A percentile compares a stretch with the other conserved stretches of the same genome.
Evolutionary conservation across 2,888 invertebrate species (phyloP).

Genomic region (Mythimna pallens): DNA sequence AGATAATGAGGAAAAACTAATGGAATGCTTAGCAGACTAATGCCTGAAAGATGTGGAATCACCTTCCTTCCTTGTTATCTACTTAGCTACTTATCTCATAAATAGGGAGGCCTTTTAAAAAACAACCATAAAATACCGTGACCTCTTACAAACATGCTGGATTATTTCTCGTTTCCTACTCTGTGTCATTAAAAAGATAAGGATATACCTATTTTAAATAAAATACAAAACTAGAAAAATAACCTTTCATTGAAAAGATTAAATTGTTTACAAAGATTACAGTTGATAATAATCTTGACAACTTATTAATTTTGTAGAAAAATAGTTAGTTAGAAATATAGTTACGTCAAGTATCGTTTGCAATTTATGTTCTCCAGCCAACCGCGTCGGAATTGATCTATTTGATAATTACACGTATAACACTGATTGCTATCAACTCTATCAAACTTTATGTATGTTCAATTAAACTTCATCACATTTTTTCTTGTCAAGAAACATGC

Average conservation of each 20-base stretch:
- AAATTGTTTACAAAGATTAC: not conserved
- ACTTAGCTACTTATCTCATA: not conserved
- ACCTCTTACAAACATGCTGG: not conserved
- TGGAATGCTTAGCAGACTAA: not conserved
- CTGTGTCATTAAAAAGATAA: not conserved
- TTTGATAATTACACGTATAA: constrained; percentile 51
- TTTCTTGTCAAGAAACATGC: constrained; percentile 1
- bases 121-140: not conserved
- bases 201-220: not conserved
- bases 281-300: constrained; percentile 1
- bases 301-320: not conserved
- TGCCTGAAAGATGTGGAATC: not conserved
- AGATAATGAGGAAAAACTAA: not conserved
- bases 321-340: too few relatives aligned
- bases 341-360: constrained; percentile 24
- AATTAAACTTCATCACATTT: constrained; percentile 29
- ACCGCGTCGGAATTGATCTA: constrained; percentile 39
- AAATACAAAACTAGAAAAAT: constrained; percentile 2
- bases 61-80: not conserved
- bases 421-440: constrained; percentile 35
- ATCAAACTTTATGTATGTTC: constrained; percentile 14
- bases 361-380: constrained; percentile 33
- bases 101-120: not conserved
- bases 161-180: not conserved
- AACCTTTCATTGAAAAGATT: not conserved